Conservation (phyloP, 2,113 vertebrate species). For the Actinemys pallida region DNA sequence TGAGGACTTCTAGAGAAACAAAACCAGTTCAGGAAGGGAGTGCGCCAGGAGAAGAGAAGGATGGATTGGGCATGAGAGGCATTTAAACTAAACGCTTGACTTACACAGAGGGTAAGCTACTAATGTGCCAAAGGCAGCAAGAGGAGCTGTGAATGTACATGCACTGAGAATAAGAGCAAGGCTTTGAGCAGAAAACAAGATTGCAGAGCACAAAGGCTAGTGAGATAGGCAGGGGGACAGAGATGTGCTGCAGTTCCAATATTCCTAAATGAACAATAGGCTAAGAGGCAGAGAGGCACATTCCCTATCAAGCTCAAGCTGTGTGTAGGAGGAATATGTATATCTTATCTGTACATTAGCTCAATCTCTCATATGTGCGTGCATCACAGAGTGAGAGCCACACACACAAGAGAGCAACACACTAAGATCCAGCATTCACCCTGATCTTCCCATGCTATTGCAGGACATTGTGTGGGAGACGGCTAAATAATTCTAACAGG, state of each 20-base stretch:
- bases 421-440: neutral
- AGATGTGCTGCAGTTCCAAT: neutral
- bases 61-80: fast-evolving
- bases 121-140: neutral
- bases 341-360: neutral
- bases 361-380: neutral
- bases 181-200: neutral
- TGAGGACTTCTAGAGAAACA: neutral
- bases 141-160: neutral
- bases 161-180: neutral
- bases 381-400: neutral
- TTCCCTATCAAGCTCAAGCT: neutral
- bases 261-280: neutral
- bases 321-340: neutral
- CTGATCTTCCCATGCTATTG: neutral
- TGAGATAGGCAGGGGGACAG: neutral
- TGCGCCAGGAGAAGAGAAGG: neutral
- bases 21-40: neutral
- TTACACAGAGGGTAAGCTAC: neutral
- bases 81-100: neutral
- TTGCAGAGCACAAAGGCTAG: neutral
- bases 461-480: neutral
- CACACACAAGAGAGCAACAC: neutral
- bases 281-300: neutral
- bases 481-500: neutral